Evolutionary conservation across 2,797 vertebrate genomes (phyloP).

Genomic region (Microtus agrestis): DNA sequence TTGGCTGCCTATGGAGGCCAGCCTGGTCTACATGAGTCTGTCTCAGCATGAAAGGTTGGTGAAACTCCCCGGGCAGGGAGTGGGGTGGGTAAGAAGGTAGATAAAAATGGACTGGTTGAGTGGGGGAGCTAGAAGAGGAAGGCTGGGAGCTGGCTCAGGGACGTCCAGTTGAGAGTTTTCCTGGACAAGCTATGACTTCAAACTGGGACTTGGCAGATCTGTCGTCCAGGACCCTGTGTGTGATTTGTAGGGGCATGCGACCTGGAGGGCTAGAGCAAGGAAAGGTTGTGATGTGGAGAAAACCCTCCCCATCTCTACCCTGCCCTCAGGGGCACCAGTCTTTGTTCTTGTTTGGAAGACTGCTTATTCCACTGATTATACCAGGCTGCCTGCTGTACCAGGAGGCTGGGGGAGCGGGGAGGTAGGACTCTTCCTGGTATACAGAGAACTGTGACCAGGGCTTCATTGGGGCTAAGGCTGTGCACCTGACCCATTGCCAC

Average conservation of each 20-base stretch:
- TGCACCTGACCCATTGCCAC: neutral
- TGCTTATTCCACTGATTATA: neutral
- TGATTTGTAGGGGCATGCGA: constrained; percentile 1
- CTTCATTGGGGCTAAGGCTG: accelerated
- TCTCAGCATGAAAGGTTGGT: neutral
- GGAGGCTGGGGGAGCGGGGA: neutral
- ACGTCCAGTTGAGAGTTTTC: neutral
- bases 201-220: neutral
- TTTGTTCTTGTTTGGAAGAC: neutral
- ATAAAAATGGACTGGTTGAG: neutral
- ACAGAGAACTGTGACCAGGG: neutral
- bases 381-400: neutral
- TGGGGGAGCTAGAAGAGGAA: neutral
- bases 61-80: no score
- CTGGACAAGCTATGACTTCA: neutral
- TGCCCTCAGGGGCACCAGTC: accelerated
- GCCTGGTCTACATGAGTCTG: neutral
- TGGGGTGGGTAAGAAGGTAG: no score
- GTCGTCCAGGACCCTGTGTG: neutral
- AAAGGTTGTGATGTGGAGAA: neutral
- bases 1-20: neutral
- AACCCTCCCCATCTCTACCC: neutral
- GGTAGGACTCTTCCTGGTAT: neutral
- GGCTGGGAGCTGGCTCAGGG: neutral
- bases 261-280: neutral